phyloP scores from a whole-genome alignment of 2,113 vertebrate genomes.

The Ardeotis arabs region DNA sequence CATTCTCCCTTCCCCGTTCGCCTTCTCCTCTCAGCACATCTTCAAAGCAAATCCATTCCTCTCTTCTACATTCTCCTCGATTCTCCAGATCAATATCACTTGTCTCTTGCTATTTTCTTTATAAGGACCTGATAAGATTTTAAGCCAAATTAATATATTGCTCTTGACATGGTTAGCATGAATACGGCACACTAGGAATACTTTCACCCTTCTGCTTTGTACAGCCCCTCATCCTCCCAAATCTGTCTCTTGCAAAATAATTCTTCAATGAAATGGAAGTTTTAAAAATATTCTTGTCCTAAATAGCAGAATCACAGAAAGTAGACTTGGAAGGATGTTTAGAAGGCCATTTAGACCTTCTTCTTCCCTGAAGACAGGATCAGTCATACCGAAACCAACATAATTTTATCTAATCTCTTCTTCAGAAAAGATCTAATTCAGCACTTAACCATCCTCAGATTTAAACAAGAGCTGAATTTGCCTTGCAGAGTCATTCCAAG shows the following conservation, averaged over 20 bases:
- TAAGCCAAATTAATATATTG: neutral
- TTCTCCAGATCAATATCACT: neutral
- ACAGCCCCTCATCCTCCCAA: neutral
- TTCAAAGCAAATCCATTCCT: neutral
- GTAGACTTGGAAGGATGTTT: neutral
- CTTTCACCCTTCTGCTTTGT: neutral
- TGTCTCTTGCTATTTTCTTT: neutral
- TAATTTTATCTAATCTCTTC: neutral
- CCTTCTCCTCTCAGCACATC: neutral
- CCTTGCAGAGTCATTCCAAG: neutral
- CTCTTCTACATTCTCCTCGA: neutral
- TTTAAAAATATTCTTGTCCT: accelerated
- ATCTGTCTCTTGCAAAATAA: neutral
- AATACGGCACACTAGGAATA: neutral
- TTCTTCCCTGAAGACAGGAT: neutral
- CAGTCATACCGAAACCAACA: neutral
- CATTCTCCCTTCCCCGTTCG: neutral
- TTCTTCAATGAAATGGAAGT: neutral
- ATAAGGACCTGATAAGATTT: neutral
- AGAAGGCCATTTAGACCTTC: neutral
- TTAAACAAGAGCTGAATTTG: neutral
- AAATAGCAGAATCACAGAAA: neutral
- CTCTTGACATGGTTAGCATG: neutral
- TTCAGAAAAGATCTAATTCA: conserved; percentile 12
- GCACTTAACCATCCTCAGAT: neutral